Evolutionary conservation across 2,797 vertebrate genomes (phyloP).

Genomic region (Syngnathus rostellatus): DNA sequence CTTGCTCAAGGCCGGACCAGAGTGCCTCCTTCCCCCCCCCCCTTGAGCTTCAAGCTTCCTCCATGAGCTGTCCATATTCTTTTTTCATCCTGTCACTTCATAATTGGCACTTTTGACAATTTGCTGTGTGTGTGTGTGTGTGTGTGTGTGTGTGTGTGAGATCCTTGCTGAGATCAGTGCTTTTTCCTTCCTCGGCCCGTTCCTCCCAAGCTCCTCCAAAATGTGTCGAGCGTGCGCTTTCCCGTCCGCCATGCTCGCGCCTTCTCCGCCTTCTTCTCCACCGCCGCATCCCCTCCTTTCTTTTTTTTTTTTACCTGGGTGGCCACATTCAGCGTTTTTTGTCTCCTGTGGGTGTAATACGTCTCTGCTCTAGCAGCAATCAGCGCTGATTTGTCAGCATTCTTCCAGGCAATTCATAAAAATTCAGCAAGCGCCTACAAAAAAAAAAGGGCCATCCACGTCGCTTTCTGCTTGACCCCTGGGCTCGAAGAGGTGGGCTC

Average conservation of each 20-base stretch:
- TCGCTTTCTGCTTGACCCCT: conserved; percentile 36
- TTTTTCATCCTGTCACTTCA: conserved; percentile 57
- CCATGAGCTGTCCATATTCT: conserved; percentile 6
- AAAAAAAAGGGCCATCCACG: conserved; percentile 37
- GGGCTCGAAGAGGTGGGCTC: background rate
- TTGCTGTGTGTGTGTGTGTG: conserved; percentile 12
- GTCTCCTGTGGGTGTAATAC: conserved; percentile 73
- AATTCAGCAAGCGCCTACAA: conserved; percentile 71
- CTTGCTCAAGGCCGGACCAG: conserved; percentile 40
- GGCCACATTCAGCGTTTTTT: conserved; percentile 73
- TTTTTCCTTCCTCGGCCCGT: conserved; percentile 44
- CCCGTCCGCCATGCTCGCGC: conserved; percentile 41
- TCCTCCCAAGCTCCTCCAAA: conserved; percentile 66
- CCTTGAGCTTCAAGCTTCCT: conserved; percentile 36
- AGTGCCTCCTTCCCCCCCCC: conserved; percentile 1
- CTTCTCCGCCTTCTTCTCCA: conserved; percentile 30
- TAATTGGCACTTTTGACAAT: conserved; percentile 70
- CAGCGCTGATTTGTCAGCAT: conserved; percentile 76
- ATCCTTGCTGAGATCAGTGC: conserved; percentile 73
- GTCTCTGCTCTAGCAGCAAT: conserved; percentile 72
- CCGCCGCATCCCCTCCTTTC: conserved; percentile 32
- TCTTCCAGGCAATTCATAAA: conserved; percentile 73
- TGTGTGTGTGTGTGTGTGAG: conserved; percentile 26
- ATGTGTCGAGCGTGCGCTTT: conserved; percentile 70
- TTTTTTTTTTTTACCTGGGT: conserved; percentile 45